Evolutionary conservation across 2,888 invertebrate genomes (phyloP), one percentile per base, ranked within the genome.

Genomic region (Bembecia ichneumoniformis): DNA sequence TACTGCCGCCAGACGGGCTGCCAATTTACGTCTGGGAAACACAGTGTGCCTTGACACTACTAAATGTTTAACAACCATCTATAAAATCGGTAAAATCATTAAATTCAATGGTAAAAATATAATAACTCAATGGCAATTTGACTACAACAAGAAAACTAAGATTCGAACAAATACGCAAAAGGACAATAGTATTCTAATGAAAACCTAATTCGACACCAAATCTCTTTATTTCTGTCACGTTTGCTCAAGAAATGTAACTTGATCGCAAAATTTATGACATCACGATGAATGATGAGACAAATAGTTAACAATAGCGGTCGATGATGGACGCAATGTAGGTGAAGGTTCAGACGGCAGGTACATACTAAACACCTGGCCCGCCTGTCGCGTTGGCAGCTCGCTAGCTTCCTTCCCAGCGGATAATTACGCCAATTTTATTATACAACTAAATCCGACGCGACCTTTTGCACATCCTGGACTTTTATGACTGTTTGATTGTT

Each of bases 361-460:
- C 75, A 75, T 77, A 74, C 70, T 68, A 69, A 74, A 63, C 57
- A 58, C 48, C 50, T 50, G 53, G 56, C 55, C 53, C 44, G 46
- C 43, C 47, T 28, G 46, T 35, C 14, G 20, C 36, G 3, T 17
- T 36, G 11, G 4, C 49, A 40, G n/a, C 16, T 20, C 49, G 17
- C 43, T 7, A 46, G 55, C 59, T 63, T 66, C 66, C 66, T 66
- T 64, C 65, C 66, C 59, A 43, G 15, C 14, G 7, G 14, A 10
- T 16, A 44, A 44, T 44, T 44, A 15, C 15, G 44, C 44, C 4
- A 44, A 44, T 44, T 11, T 13, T 40, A 13, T 44, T 44, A 16
- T 44, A 15, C 15, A 15, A 15, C 17, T 16, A 16, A 44, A 15
- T 44, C 7, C 16, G 13, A 40, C 15, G 17, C 16, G 44, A 16